Evolutionary conservation across 2,888 invertebrate genomes (phyloP).

Genomic region (Scaptomyza cyrtandrae): DNA sequence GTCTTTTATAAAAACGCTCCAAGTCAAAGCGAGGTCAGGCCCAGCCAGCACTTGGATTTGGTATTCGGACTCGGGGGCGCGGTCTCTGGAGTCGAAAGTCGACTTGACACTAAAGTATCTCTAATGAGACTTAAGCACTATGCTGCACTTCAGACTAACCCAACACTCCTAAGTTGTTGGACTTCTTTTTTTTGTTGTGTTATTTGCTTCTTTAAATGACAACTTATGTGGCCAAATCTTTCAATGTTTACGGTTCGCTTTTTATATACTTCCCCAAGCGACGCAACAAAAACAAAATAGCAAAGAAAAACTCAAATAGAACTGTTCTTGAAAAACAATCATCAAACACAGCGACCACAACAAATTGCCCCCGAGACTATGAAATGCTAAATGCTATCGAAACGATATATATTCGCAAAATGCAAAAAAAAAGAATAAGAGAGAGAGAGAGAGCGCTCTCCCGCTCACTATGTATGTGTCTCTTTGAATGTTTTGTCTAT

Average conservation of each 20-base stretch:
- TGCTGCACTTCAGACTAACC: conserved; percentile 62
- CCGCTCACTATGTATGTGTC: background rate
- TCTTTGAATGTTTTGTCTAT: conserved; percentile 35
- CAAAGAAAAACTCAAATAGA: conserved; percentile 17
- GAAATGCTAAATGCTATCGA: conserved; percentile 33
- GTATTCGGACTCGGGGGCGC: conserved; percentile 12
- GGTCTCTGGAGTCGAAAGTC: conserved; percentile 25
- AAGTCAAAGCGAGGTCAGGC: conserved; percentile 75
- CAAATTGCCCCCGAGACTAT: conserved; percentile 36
- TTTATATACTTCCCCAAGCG: background rate
- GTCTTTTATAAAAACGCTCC: conserved; percentile 72
- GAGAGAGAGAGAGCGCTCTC: conserved; percentile 2
- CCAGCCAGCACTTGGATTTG: conserved; percentile 20
- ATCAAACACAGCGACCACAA: conserved; percentile 21
- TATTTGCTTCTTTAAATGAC: conserved; percentile 15
- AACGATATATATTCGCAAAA: conserved; percentile 26
- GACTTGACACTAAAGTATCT: conserved; percentile 69
- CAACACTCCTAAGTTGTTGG: conserved; percentile 1
- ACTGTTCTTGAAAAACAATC: conserved; percentile 50
- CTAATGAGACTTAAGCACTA: conserved; percentile 81
- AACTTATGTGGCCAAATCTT: conserved; percentile 58
- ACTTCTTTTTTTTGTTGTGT: conserved; percentile 27
- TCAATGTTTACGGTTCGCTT: conserved; percentile 6
- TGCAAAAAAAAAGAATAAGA: background rate
- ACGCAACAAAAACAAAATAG: background rate